These are phyloP conservation scores for Phataginus tetradactyla DNA, from an alignment of 2,797 vertebrate species.

Conservation along the genomic window DNA sequence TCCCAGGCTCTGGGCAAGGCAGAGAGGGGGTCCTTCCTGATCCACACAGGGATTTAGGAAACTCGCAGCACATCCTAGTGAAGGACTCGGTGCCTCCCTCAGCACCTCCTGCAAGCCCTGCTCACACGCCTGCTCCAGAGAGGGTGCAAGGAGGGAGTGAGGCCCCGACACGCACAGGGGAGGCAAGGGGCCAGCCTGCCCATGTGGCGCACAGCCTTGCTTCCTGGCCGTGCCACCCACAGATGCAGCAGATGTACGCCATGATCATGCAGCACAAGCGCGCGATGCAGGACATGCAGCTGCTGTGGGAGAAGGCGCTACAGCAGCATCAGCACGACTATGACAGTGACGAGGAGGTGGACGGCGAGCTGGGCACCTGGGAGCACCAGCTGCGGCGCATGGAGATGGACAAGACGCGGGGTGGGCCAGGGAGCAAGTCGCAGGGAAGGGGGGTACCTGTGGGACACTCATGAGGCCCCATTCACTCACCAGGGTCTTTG, in stretches of 20 bases:
- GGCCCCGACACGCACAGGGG: background rate
- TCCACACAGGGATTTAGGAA: background rate
- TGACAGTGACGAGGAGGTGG: slow-evolving; percentile 98
- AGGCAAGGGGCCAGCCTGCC: rapidly evolving
- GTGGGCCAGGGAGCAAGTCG: slow-evolving; percentile 73
- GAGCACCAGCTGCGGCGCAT: slow-evolving; percentile 96
- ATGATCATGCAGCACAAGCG: slow-evolving; percentile 99
- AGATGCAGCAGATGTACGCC: slow-evolving; percentile 99
- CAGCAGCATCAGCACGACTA: slow-evolving; percentile 97
- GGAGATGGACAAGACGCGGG: slow-evolving; percentile 99
- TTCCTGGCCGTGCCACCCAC: background rate
- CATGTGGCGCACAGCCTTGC: rapidly evolving
- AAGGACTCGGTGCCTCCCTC: background rate
- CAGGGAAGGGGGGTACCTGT: rapidly evolving
- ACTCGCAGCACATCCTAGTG: too few species aligned
- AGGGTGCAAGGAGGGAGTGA: background rate
- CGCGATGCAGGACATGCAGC: slow-evolving; percentile 98
- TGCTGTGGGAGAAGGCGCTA: slow-evolving; percentile 96
- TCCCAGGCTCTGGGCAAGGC: background rate
- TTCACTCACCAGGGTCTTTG: background rate
- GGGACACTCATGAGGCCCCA: background rate
- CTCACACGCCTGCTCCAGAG: background rate
- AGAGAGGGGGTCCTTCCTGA: background rate
- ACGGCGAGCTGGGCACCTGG: slow-evolving; percentile 94
- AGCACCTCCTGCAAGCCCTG: background rate